These are phyloP conservation scores for Drosophila lacicola DNA, from an alignment of 2,888 invertebrate genomes.

Conservation along the genomic window DNA sequence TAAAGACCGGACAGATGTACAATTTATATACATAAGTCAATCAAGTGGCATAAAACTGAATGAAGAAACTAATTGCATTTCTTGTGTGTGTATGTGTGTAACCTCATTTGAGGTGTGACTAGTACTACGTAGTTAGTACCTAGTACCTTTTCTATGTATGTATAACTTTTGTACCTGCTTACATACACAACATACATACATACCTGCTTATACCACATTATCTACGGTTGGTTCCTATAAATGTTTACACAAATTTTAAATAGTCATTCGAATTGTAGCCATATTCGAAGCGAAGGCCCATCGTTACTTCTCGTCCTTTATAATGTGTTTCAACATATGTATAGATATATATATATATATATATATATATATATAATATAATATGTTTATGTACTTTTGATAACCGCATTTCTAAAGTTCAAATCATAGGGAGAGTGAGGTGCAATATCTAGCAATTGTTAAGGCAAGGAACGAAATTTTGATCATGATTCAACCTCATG, in stretches of 20 bases:
- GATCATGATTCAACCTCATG: constrained; percentile 4
- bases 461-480: neutral
- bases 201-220: constrained; percentile 6
- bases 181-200: constrained; percentile 9
- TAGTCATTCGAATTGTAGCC: constrained; percentile 1
- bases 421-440: constrained; percentile 11
- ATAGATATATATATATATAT: too few relatives aligned
- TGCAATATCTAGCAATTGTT: neutral
- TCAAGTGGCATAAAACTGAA: neutral
- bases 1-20: constrained; percentile 4
- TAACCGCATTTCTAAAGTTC: constrained; percentile 2
- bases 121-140: constrained; percentile 22
- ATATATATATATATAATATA: too few relatives aligned
- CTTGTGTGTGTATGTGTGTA: constrained; percentile 7
- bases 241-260: constrained; percentile 5
- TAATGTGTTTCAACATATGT: neutral
- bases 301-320: neutral
- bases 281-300: neutral
- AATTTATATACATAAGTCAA: constrained; percentile 1
- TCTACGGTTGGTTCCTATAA: neutral
- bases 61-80: constrained; percentile 3
- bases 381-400: neutral
- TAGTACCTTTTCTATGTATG: constrained; percentile 17
- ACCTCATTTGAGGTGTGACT: neutral
- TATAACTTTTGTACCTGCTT: constrained; percentile 10